Evolutionary conservation across 2,797 vertebrate genomes (phyloP).

Genomic region (Prionace glauca): DNA sequence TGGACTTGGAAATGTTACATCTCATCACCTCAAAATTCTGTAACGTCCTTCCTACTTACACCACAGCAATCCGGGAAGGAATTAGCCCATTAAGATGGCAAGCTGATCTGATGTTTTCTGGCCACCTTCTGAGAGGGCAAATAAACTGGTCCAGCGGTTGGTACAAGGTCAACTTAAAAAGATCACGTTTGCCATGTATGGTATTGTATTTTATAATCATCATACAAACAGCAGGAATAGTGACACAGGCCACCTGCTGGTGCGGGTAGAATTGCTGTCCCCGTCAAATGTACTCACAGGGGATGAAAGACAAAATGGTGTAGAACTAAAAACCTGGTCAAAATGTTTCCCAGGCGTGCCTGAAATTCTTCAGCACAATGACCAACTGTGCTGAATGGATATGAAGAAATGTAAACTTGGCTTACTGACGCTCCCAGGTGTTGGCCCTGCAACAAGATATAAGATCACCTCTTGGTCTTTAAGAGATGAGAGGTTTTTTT

Average conservation of each 20-base stretch:
- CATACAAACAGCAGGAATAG: background rate
- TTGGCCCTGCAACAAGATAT: background rate
- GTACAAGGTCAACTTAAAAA: background rate
- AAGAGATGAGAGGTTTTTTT: background rate
- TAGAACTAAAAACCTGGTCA: background rate
- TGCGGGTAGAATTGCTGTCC: background rate
- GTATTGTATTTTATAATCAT: background rate
- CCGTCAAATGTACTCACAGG: background rate
- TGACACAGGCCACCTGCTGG: background rate
- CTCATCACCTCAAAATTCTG: no score
- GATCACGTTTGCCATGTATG: background rate
- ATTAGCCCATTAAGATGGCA: background rate
- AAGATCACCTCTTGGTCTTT: background rate
- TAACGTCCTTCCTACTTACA: no score
- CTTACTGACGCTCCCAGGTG: background rate
- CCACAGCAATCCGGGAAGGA: no score
- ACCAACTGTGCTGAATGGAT: background rate
- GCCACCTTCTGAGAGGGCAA: background rate
- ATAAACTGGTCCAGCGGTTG: background rate
- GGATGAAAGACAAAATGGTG: background rate
- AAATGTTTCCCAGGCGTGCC: background rate
- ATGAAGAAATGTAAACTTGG: background rate
- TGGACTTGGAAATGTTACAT: no score
- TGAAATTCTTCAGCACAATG: no score
- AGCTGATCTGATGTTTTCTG: background rate